Percentiles rank a stretch among this genome's conserved stretches.
phyloP scores from a whole-genome alignment of 1,140 invertebrate genomes.

The Sitobion miscanthi region DNA sequence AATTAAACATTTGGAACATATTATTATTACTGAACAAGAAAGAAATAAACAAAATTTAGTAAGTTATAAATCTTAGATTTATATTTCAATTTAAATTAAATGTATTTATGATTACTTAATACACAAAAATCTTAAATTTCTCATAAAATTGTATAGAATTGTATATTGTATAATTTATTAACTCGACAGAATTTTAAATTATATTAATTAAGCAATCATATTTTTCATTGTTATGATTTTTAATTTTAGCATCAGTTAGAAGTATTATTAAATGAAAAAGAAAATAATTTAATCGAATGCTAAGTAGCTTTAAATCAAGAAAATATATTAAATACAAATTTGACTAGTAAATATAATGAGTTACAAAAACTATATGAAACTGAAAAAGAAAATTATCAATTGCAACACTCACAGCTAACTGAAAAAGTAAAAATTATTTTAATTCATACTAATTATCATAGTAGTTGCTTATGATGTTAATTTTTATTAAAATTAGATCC shows the following conservation, averaged over 20 bases:
- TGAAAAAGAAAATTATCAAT: constrained; percentile 52
- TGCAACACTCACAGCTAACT: neutral
- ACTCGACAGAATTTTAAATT: too few relatives aligned
- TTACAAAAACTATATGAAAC: constrained; percentile 47
- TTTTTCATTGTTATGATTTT: neutral
- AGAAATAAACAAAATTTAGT: constrained; percentile 51
- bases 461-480: neutral
- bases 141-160: neutral
- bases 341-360: constrained; percentile 25
- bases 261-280: constrained; percentile 52
- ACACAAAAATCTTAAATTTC: too few relatives aligned
- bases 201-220: too few relatives aligned
- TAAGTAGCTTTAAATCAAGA: constrained; percentile 28
- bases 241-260: constrained; percentile 47
- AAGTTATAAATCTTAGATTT: neutral
- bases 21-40: constrained; percentile 64
- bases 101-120: neutral
- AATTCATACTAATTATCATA: neutral
- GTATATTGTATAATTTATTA: neutral
- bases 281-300: constrained; percentile 37
- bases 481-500: constrained; percentile 56
- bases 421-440: constrained; percentile 40
- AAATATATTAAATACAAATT: constrained; percentile 25
- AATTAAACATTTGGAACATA: constrained; percentile 73
- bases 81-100: neutral